phyloP scores from a whole-genome alignment of 2,888 invertebrate genomes.

The Busseola fusca region DNA sequence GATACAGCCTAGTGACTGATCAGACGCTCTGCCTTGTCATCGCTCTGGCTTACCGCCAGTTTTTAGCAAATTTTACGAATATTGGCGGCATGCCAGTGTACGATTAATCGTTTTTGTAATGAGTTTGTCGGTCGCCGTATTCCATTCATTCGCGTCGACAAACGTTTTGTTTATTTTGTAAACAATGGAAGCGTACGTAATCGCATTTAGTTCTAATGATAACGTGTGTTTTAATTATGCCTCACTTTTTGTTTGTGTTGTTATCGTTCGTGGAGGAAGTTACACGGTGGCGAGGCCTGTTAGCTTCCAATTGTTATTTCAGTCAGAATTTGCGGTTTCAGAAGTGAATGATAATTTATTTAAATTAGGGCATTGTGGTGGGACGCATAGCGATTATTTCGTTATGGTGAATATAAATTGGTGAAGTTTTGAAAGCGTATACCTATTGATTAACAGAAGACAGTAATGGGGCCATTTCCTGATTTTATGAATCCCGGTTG shows the following conservation, averaged over 20 bases:
- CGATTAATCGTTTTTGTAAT: constrained; percentile 61
- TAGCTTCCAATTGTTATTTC: constrained; percentile 16
- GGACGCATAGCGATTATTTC: not conserved
- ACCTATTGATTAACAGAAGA: constrained; percentile 8
- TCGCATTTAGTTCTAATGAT: constrained; percentile 65
- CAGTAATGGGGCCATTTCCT: constrained; percentile 8
- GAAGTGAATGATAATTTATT: constrained; percentile 11
- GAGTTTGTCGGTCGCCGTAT: constrained; percentile 57
- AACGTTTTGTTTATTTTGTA: constrained; percentile 81
- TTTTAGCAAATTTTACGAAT: constrained; percentile 63
- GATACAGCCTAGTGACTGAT: constrained; percentile 75
- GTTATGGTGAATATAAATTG: not conserved
- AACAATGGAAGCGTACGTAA: constrained; percentile 77
- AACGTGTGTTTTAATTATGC: constrained; percentile 54
- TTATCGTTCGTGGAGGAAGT: constrained; percentile 42
- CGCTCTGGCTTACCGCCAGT: constrained; percentile 76
- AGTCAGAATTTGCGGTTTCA: constrained; percentile 35
- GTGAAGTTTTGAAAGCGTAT: constrained; percentile 12
- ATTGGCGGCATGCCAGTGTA: constrained; percentile 74
- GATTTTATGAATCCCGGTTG: not conserved
- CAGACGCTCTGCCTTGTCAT: constrained; percentile 71
- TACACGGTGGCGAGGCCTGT: constrained; percentile 11
- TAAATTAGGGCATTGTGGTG: not conserved
- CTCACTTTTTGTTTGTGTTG: constrained; percentile 38
- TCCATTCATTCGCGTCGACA: constrained; percentile 75